Evolutionary conservation across 2,888 invertebrate species (phyloP).

Genomic region (Drosophila mimica): DNA sequence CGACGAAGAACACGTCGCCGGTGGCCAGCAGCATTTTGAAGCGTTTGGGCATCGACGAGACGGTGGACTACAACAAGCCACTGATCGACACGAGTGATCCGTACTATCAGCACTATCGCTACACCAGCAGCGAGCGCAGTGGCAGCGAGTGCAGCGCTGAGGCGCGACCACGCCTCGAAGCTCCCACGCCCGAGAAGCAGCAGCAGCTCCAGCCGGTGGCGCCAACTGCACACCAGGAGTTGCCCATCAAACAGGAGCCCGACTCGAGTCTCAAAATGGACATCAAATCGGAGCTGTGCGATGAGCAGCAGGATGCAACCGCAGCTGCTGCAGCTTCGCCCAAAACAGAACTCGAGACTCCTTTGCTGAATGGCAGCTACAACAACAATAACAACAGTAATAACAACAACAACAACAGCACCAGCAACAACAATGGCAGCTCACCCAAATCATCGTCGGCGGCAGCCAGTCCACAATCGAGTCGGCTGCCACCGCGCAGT

Average conservation of each 20-base stretch:
- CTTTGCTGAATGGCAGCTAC: conserved; percentile 71
- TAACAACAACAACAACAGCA: conserved; percentile 59
- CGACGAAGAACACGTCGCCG: conserved; percentile 88
- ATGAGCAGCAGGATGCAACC: conserved; percentile 50
- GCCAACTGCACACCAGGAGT: conserved; percentile 84
- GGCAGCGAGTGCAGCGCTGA: conserved; percentile 95
- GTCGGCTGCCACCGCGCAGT: conserved; percentile 86
- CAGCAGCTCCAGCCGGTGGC: conserved; percentile 84
- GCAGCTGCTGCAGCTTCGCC: conserved; percentile 13
- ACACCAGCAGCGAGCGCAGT: conserved; percentile 91
- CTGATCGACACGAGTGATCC: conserved; percentile 94
- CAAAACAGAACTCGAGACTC: conserved; percentile 68
- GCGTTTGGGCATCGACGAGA: conserved; percentile 96
- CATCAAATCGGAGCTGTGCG: conserved; percentile 78
- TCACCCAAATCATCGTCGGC: conserved; percentile 72
- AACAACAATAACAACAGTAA: conserved; percentile 74
- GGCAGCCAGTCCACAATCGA: conserved; percentile 81
- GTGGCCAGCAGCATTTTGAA: conserved; percentile 96
- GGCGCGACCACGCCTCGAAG: conserved; percentile 89
- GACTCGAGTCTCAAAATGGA: conserved; percentile 75
- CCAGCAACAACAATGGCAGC: conserved; percentile 64
- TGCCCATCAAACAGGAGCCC: conserved; percentile 63
- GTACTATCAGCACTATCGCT: conserved; percentile 89
- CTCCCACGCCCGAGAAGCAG: conserved; percentile 91
- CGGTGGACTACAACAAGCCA: conserved; percentile 96